Conservation (phyloP, 2,113 vertebrate genomes). For the Mus pahari region DNA sequence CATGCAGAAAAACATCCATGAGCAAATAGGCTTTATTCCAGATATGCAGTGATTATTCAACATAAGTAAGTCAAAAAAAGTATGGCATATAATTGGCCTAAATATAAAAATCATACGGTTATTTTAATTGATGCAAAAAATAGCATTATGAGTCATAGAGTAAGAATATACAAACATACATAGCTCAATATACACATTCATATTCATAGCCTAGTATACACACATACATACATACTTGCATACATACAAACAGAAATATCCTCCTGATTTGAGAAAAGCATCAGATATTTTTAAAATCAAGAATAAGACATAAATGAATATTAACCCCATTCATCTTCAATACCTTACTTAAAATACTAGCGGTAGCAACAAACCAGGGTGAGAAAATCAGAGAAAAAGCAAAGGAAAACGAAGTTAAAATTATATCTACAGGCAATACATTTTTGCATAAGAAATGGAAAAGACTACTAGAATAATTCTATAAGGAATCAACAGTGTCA, state of each 20-base stretch:
- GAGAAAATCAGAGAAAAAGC: not conserved
- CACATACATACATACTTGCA: no score
- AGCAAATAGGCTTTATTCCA: not conserved
- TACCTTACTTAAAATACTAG: not conserved
- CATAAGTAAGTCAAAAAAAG: not conserved
- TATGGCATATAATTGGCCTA: not conserved
- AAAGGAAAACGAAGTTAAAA: not conserved
- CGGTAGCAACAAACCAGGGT: not conserved
- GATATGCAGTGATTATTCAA: not conserved
- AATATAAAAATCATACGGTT: not conserved
- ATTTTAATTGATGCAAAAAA: not conserved
- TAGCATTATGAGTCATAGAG: not conserved
- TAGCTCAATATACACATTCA: not conserved
- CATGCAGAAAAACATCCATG: not conserved
- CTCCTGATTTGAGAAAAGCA: not conserved
- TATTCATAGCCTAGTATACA: no score
- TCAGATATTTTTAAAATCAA: not conserved
- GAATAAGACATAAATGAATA: not conserved
- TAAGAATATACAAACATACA: no score
- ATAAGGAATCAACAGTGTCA: not conserved
- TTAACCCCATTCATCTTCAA: not conserved
- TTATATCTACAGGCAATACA: not conserved
- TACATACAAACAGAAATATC: not conserved
- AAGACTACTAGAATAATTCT: not conserved
- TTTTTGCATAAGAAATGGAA: not conserved